Evolutionary conservation across 2,888 invertebrate species (phyloP).

Genomic region (Myopa testacea): DNA sequence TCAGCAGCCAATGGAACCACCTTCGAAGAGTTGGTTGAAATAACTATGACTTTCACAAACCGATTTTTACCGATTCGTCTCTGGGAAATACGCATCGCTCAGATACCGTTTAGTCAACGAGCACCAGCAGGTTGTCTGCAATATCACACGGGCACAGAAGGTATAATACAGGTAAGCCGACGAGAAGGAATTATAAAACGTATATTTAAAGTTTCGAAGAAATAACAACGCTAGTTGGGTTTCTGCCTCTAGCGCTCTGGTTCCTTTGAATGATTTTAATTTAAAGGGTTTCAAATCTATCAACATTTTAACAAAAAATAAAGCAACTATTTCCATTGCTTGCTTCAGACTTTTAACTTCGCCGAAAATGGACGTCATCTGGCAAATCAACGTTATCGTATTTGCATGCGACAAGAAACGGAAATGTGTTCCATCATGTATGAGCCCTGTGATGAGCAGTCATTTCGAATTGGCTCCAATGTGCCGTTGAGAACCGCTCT

Average conservation of each 20-base stretch:
- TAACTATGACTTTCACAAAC: conserved; percentile 72
- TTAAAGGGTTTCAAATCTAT: too few species aligned
- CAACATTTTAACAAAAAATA: too few species aligned
- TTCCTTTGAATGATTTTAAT: too few species aligned
- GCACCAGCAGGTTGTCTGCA: conserved; percentile 84
- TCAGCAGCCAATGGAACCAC: conserved; percentile 42
- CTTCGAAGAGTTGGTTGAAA: conserved; percentile 56
- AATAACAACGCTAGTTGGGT: too few species aligned
- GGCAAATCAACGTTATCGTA: conserved; percentile 81
- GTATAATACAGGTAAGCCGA: conserved; percentile 66
- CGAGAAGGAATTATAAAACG: neutral
- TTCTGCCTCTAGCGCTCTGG: too few species aligned
- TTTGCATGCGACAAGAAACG: conserved; percentile 78
- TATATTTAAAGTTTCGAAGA: neutral
- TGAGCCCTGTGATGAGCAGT: conserved; percentile 79
- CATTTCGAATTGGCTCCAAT: conserved; percentile 78
- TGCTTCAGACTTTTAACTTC: conserved; percentile 79
- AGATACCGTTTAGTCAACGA: conserved; percentile 81
- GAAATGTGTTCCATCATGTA: conserved; percentile 83
- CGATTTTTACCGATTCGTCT: conserved; percentile 76
- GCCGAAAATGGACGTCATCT: conserved; percentile 85
- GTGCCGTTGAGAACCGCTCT: conserved; percentile 37
- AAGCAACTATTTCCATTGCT: too few species aligned
- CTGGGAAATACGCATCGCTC: conserved; percentile 83
- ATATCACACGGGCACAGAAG: conserved; percentile 75